Base-by-base conservation (phyloP, 2,113 vertebrate genomes). In the Callopanchax toddi region DNA sequence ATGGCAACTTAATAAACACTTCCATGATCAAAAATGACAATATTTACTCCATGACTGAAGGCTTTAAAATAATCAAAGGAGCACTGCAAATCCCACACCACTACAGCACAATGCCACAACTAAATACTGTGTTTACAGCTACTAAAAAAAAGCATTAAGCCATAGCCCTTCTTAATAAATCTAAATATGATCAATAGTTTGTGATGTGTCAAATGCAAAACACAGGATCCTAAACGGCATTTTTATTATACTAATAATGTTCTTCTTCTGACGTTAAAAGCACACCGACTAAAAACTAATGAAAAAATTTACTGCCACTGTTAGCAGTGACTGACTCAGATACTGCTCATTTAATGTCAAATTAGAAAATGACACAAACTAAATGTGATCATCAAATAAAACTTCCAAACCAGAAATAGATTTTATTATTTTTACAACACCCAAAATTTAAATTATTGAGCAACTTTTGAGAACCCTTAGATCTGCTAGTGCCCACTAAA, bases 1-100 rank as follows among this genome's bases (percentile, higher is more conserved):
- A 32, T 53, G 67, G 71, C 71, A 76, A 45, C 20, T 58, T 67
- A 57, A 79, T 77, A 57, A 78, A 42, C 40, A 71, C 54, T 52
- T 40, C 69, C 34, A 43, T 17, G 37, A 55, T 45, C 18, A 23
- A 39, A 76, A 49, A 64, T 21, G 51, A 53, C 43, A n/a, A n/a
- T 46, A 76, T 68, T 25, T 42, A 58, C 32, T 26, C 37, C 18
- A 22, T 74, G 59, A 52, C 56, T 57, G 44, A 54, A 49, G 22
- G 59, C 60, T 60, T 66, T 44, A 44, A 1, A 43, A 54, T n/a
- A 51, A 20, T 54, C 10, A 15, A 36, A 57, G 62, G 46, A 20
- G 43, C 32, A 29, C 11, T 58, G 55, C 55, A 45, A 29, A 29
- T 29, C 26, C 20, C 36, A 21, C 18, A 4, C 12, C 0, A 34